Percentiles rank a stretch among this genome's conserved stretches.
These are phyloP conservation scores for Propithecus coquereli DNA, from an alignment of 2,113 vertebrate species.

Conservation along the genomic window DNA sequence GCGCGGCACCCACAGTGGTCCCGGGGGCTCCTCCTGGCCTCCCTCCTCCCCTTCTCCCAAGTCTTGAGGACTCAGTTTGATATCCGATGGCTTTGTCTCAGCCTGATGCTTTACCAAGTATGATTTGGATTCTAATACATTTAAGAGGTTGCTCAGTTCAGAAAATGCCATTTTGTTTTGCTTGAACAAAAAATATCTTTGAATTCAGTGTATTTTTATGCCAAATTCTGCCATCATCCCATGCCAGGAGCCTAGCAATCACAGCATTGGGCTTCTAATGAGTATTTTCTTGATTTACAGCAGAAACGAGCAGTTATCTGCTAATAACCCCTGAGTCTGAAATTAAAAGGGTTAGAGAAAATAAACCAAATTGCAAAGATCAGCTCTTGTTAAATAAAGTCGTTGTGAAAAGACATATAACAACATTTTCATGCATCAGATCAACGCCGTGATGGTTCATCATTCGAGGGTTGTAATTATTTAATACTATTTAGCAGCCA, in stretches of 20 bases:
- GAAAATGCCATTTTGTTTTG: neutral
- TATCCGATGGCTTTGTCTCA: neutral
- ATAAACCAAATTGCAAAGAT: conserved; percentile 52
- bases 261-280: neutral
- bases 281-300: conserved; percentile 51
- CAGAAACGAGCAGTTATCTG: conserved; percentile 59
- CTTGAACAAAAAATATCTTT: neutral
- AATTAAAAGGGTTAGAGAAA: conserved; percentile 54
- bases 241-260: neutral
- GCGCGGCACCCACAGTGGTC: neutral
- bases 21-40: accelerated
- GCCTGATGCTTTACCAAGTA: neutral
- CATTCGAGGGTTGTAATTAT: neutral
- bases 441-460: neutral
- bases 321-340: conserved; percentile 52
- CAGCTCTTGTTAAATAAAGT: conserved; percentile 59
- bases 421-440: neutral
- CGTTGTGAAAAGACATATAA: conserved; percentile 10
- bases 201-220: neutral
- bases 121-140: neutral
- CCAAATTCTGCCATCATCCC: neutral
- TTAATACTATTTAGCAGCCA: neutral
- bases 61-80: neutral
- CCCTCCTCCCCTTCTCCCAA: neutral
- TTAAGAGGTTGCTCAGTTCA: neutral